phyloP scores from a whole-genome alignment of 2,113 vertebrate species.

The Hippocampus mohnikei region DNA sequence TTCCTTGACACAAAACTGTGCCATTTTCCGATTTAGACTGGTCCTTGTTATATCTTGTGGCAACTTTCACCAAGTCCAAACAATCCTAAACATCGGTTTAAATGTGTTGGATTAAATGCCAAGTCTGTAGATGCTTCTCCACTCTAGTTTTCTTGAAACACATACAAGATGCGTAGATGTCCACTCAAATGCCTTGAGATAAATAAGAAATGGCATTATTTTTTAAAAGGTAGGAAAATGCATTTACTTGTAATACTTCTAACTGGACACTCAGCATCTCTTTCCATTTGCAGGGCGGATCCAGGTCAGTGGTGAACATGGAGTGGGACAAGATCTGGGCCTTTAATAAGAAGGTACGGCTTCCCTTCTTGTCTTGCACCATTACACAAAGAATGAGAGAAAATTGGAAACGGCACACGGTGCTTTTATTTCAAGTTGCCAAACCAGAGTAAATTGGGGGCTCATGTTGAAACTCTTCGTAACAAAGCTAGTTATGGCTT shows the following conservation, averaged over 20 bases:
- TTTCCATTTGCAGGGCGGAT: conserved; percentile 81
- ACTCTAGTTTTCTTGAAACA: no score
- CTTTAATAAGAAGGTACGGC: conserved; percentile 96
- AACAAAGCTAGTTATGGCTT: conserved; percentile 58
- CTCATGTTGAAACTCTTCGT: conserved; percentile 5
- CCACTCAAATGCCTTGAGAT: no score
- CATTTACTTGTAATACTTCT: background rate
- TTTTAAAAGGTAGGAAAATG: background rate
- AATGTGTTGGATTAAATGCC: no score
- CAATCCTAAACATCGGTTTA: no score
- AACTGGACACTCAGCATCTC: no score
- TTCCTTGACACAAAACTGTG: no score
- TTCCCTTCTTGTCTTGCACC: background rate
- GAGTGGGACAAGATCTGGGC: conserved; percentile 99
- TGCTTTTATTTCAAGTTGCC: background rate
- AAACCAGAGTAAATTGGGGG: background rate
- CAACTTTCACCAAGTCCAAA: no score
- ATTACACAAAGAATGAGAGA: background rate
- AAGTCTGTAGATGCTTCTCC: no score
- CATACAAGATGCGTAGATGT: no score
- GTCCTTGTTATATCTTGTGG: no score
- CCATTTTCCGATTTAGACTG: no score
- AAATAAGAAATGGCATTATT: no score
- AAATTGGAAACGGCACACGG: background rate
- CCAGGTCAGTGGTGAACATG: conserved; percentile 97